phyloP scores from a whole-genome alignment of 2,888 invertebrate species.

The Drosophila helvetica region DNA sequence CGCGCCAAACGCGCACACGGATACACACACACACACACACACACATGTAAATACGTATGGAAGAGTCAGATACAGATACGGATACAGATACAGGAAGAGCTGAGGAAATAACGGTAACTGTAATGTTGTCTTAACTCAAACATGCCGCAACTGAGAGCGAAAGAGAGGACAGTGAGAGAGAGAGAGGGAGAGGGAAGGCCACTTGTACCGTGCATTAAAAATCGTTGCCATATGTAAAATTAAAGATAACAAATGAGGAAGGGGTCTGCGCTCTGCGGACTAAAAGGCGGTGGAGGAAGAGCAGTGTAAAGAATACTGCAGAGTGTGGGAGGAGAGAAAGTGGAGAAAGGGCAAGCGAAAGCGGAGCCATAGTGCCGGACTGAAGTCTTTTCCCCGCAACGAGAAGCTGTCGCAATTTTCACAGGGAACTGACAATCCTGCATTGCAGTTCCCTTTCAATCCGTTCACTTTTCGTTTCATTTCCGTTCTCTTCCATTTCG shows the following conservation, averaged over 20 bases:
- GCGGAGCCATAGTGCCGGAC: constrained; percentile 42
- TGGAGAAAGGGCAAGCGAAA: neutral
- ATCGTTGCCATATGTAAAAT: constrained; percentile 77
- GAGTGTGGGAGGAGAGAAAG: neutral
- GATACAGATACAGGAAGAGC: constrained; percentile 25
- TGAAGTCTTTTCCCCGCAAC: constrained; percentile 3
- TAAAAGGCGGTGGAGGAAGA: constrained; percentile 7
- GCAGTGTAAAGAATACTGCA: neutral
- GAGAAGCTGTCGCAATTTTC: constrained; percentile 3
- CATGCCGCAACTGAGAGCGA: constrained; percentile 58
- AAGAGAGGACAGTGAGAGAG: constrained; percentile 6
- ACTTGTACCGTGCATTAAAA: constrained; percentile 72
- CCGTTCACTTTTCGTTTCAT: neutral
- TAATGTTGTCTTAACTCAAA: constrained; percentile 79
- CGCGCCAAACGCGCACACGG: constrained; percentile 61
- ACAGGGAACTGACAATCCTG: neutral
- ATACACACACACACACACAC: constrained; percentile 14
- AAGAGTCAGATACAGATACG: constrained; percentile 33
- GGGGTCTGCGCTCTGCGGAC: constrained; percentile 6
- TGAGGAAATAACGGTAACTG: constrained; percentile 60
- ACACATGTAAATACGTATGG: constrained; percentile 34
- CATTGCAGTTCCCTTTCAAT: no score
- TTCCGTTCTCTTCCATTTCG: neutral
- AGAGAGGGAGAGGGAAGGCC: constrained; percentile 34
- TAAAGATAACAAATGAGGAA: constrained; percentile 66